phyloP scores from a whole-genome alignment of 2,888 invertebrate genomes.

The Stramonita haemastoma region DNA sequence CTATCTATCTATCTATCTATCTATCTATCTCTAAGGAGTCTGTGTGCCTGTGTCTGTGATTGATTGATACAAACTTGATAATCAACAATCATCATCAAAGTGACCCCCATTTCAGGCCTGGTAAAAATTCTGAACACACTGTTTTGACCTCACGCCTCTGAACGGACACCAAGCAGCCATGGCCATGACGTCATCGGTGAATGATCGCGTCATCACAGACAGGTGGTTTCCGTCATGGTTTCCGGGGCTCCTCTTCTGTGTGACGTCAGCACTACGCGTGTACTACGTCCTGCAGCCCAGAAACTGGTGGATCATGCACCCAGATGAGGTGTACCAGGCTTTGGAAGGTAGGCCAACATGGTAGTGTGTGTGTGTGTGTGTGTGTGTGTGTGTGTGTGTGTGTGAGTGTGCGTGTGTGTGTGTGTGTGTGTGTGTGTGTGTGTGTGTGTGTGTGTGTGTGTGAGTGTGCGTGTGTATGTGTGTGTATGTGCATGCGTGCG shows the following conservation, averaged over 20 bases:
- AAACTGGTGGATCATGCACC: constrained; percentile 71
- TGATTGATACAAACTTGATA: no score
- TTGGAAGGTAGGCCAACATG: constrained; percentile 62
- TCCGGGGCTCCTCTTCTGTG: constrained; percentile 57
- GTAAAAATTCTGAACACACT: background rate
- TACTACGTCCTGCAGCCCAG: constrained; percentile 58
- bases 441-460: background rate
- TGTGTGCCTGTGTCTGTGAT: no score
- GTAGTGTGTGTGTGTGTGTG: background rate
- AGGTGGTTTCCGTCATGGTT: constrained; percentile 52
- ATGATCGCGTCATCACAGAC: background rate
- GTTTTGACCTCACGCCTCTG: no score
- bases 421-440: constrained; percentile 1
- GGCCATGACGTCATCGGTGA: background rate
- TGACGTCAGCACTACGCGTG: constrained; percentile 58
- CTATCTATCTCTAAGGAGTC: no score
- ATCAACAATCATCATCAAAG: background rate
- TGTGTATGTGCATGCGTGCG: background rate
- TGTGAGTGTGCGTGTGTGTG: constrained; percentile 7
- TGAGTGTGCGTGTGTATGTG: background rate
- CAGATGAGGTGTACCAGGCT: constrained; percentile 70
- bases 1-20: no score
- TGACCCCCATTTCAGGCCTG: background rate
- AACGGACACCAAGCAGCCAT: background rate
- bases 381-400: constrained; percentile 13